These are phyloP conservation scores for Cheirogaleus medius DNA, from an alignment of 2,113 vertebrate species.

Conservation along the genomic window DNA sequence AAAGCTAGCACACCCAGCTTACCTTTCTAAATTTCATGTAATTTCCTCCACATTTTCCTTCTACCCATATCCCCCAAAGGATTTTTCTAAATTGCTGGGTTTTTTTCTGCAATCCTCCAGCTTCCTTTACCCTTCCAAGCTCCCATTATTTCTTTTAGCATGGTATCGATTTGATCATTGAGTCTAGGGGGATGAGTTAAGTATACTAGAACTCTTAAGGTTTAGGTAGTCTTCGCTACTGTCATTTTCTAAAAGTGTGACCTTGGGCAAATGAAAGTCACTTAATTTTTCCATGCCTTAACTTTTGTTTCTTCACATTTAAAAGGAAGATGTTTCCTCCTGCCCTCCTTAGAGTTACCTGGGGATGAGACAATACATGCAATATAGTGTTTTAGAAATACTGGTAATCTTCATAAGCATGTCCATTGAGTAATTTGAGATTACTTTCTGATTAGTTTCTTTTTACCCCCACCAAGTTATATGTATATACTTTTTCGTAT, in stretches of 20 bases:
- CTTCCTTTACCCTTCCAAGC: not conserved
- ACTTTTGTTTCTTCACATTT: not conserved
- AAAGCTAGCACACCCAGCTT: not conserved
- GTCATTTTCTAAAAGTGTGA: not conserved
- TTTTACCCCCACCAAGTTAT: not conserved
- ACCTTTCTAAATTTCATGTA: not conserved
- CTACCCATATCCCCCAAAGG: not conserved
- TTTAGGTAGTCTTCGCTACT: not conserved
- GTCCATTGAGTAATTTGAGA: not conserved
- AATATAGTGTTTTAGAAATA: not conserved
- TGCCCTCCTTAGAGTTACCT: not conserved
- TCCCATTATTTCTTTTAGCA: not conserved
- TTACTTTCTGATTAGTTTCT: slow-evolving; percentile 24
- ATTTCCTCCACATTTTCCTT: not conserved
- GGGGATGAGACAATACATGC: not conserved
- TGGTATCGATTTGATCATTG: not conserved
- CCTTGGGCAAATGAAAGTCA: not conserved
- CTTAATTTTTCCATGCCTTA: not conserved
- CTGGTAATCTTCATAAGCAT: not conserved
- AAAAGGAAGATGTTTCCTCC: not conserved
- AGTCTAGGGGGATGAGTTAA: not conserved
- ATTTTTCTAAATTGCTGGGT: not conserved
- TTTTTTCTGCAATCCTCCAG: not conserved
- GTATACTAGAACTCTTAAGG: not conserved
- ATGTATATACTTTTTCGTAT: not conserved